Conservation (phyloP, 1,140 invertebrate species). For the Pogonognathellus flavescens region DNA sequence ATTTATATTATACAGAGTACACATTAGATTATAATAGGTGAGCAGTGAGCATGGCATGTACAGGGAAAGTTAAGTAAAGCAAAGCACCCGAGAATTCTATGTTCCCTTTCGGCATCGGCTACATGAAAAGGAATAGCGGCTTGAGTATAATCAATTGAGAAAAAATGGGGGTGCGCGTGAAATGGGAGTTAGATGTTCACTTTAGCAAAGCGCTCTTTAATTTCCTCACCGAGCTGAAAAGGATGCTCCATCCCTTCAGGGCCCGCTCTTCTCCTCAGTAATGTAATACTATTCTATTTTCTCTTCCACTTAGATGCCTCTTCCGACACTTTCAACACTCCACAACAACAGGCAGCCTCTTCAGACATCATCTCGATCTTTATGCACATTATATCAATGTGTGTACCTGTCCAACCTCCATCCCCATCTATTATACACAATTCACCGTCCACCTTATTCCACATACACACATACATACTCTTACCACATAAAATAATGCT, state of each 20-base stretch:
- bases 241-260: constrained; percentile 60
- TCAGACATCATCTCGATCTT: constrained; percentile 46
- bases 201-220: constrained; percentile 66
- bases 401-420: neutral
- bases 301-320: constrained; percentile 45
- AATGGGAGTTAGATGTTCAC: constrained; percentile 67
- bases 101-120: constrained; percentile 57
- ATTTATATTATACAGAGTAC: no score
- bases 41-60: constrained; percentile 28
- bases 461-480: neutral
- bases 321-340: constrained; percentile 53
- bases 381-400: constrained; percentile 41
- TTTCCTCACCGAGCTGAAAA: constrained; percentile 64
- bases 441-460: neutral
- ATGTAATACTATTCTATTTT: constrained; percentile 32
- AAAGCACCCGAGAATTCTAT: constrained; percentile 49
- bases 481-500: no score
- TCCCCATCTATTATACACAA: constrained; percentile 26
- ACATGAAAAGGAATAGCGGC: constrained; percentile 64
- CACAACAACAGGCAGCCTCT: constrained; percentile 48
- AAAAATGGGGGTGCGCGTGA: constrained; percentile 67
- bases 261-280: constrained; percentile 37
- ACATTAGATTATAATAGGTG: constrained; percentile 26
- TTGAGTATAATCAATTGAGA: constrained; percentile 67
- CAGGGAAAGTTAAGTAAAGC: constrained; percentile 46